phyloP scores from a whole-genome alignment of 92 coral and sea anemone genomes.

The Bergia puertoricense region DNA sequence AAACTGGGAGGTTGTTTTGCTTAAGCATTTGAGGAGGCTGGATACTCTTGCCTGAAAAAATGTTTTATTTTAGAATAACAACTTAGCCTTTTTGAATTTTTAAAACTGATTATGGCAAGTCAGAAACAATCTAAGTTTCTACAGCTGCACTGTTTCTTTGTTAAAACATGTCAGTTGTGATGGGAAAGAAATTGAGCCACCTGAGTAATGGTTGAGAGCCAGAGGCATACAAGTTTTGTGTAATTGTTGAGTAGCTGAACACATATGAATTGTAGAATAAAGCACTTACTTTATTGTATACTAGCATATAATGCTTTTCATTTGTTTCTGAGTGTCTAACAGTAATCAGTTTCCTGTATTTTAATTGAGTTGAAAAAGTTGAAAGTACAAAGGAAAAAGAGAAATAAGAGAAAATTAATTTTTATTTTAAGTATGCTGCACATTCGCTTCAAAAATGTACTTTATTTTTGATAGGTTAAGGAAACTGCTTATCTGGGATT shows the following conservation, averaged over 20 bases:
- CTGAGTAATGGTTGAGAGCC: constrained; percentile 46
- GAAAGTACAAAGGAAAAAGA: background rate
- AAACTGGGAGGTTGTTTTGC: background rate
- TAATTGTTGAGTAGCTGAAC: background rate
- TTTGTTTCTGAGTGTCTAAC: background rate
- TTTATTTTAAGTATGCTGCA: background rate
- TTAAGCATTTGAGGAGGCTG: background rate
- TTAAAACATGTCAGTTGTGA: constrained; percentile 45
- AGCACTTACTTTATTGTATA: background rate
- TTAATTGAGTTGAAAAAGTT: background rate
- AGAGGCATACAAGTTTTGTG: constrained; percentile 58
- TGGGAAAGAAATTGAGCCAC: constrained; percentile 4
- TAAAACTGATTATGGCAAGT: background rate
- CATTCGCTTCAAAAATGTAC: background rate
- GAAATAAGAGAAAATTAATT: background rate
- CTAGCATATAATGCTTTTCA: background rate
- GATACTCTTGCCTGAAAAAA: background rate
- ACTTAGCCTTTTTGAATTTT: background rate
- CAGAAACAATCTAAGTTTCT: constrained; percentile 60
- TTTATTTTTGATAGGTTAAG: background rate
- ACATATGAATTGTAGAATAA: constrained; percentile 20
- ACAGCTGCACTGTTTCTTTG: constrained; percentile 45
- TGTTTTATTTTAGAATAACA: background rate
- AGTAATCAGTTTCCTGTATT: background rate
- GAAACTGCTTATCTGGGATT: constrained; percentile 35